phyloP scores from a whole-genome alignment of 1,140 invertebrate species.

The Drosophila ohnishii region DNA sequence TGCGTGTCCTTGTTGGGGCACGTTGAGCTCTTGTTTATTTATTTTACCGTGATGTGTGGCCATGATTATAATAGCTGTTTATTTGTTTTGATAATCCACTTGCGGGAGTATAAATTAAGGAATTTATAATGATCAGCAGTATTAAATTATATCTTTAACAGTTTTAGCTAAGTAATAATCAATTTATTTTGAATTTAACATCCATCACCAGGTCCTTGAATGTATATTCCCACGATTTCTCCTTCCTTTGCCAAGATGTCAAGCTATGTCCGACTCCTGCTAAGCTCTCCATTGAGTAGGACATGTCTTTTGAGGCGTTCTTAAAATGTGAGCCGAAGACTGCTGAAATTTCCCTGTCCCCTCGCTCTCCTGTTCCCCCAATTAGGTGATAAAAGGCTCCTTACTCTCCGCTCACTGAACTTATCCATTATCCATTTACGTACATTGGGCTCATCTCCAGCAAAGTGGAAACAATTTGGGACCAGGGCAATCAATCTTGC shows the following conservation, averaged over 20 bases:
- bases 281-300: not conserved
- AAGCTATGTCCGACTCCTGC: not conserved
- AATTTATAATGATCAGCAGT: too few species aligned
- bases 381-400: conserved; percentile 7
- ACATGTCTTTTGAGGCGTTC: not conserved
- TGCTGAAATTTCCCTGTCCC: not conserved
- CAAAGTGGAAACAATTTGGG: conserved; percentile 44
- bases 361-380: not conserved
- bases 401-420: conserved; percentile 2
- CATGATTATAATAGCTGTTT: conserved; percentile 43
- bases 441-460: conserved; percentile 29
- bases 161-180: not conserved
- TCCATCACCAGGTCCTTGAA: not conserved
- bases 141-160: not conserved
- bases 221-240: not conserved
- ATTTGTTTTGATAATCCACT: conserved; percentile 58
- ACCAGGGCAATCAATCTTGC: conserved; percentile 54
- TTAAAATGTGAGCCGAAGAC: conserved; percentile 2
- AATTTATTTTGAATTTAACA: too few species aligned
- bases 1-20: conserved; percentile 22
- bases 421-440: conserved; percentile 18
- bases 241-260: not conserved
- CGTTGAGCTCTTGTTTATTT: conserved; percentile 46
- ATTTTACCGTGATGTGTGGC: conserved; percentile 43
- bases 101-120: not conserved